A percentile compares a stretch with the other conserved stretches of the same genome.
These are phyloP conservation scores for Camptogramma bilineatum DNA, from an alignment of 2,888 invertebrate species.

Conservation along the genomic window DNA sequence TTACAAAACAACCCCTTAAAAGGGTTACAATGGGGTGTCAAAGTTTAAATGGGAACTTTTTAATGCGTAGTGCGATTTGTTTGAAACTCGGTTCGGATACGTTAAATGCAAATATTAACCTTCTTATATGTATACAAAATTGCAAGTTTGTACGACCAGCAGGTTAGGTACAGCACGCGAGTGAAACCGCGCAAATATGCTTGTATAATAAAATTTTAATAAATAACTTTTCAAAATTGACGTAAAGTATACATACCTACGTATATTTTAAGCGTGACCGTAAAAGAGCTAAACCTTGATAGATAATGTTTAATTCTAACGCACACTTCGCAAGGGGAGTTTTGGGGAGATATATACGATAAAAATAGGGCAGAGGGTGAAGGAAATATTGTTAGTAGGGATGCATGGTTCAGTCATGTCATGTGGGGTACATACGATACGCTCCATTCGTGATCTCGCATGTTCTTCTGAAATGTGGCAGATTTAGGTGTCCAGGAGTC, in stretches of 20 bases:
- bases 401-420: slow-evolving; percentile 33
- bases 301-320: slow-evolving; percentile 17
- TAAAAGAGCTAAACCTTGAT: background rate
- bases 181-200: too few species aligned
- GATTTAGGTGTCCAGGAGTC: slow-evolving; percentile 92
- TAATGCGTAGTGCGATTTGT: too few species aligned
- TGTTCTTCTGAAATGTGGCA: slow-evolving; percentile 83
- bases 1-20: too few species aligned
- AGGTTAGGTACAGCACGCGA: too few species aligned
- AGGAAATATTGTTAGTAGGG: slow-evolving; percentile 57
- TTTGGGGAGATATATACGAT: slow-evolving; percentile 4
- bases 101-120: too few species aligned
- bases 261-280: slow-evolving; percentile 10
- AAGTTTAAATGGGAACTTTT: too few species aligned
- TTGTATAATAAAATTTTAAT: too few species aligned
- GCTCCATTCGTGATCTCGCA: slow-evolving; percentile 85
- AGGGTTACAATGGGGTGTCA: too few species aligned
- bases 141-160: too few species aligned
- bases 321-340: slow-evolving; percentile 21
- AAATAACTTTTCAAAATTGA: too few species aligned
- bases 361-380: slow-evolving; percentile 18
- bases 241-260: background rate
- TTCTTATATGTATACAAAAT: too few species aligned
- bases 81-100: too few species aligned
- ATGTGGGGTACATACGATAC: slow-evolving; percentile 81